A percentile compares a stretch with the other conserved stretches of the same genome.
phyloP scores from a whole-genome alignment of 1,140 invertebrate genomes.

The Globodera rostochiensis region DNA sequence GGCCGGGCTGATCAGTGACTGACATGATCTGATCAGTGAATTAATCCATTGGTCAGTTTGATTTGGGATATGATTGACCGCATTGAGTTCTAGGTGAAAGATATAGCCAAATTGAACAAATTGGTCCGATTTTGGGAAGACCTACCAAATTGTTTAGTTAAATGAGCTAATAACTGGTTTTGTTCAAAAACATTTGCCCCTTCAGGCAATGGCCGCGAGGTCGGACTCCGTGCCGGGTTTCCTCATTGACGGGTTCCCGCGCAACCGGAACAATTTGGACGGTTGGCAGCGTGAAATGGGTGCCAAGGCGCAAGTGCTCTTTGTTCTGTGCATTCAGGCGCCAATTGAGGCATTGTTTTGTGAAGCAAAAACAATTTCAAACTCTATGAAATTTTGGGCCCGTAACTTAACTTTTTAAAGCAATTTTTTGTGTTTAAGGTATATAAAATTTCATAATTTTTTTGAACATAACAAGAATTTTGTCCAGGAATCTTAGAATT shows the following conservation, averaged over 20 bases:
- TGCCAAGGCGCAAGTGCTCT: conserved; percentile 81
- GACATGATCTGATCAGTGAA: background rate
- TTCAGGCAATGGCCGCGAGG: conserved; percentile 75
- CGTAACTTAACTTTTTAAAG: no score
- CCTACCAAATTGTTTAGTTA: no score
- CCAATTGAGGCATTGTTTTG: conserved; percentile 72
- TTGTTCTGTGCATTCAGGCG: conserved; percentile 92
- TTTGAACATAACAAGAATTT: background rate
- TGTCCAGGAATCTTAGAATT: no score
- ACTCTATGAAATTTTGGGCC: no score
- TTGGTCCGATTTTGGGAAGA: no score
- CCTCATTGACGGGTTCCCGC: conserved; percentile 95
- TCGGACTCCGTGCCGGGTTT: conserved; percentile 77
- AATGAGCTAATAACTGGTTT: no score
- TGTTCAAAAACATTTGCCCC: conserved; percentile 6
- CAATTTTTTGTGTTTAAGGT: background rate
- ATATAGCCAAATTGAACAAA: no score
- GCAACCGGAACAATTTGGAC: conserved; percentile 92
- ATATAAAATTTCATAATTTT: background rate
- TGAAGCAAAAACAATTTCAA: background rate
- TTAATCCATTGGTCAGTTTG: background rate
- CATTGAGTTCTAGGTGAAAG: no score
- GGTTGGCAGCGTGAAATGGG: conserved; percentile 88
- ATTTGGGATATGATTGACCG: no score
- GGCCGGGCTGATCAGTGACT: background rate